phyloP scores from a whole-genome alignment of 2,888 invertebrate species.

The Cephus runcator region DNA sequence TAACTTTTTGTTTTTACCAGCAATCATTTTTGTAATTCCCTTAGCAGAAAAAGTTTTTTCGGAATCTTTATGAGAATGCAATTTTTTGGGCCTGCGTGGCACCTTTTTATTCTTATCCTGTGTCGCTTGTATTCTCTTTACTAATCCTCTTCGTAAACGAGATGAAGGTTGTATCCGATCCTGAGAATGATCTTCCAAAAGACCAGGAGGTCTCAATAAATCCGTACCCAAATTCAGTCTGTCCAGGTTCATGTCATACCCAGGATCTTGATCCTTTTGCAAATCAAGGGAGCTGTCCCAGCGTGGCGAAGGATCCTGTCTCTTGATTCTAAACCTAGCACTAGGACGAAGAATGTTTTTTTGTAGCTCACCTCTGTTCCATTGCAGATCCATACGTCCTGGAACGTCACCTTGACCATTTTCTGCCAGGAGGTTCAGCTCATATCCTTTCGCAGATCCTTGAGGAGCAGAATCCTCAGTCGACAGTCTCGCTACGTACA shows the following conservation, averaged over 20 bases:
- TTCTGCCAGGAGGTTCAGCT: neutral
- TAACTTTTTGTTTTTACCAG: neutral
- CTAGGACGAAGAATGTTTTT: neutral
- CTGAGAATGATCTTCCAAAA: neutral
- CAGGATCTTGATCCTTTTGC: neutral
- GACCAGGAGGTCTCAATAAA: slow-evolving; percentile 1
- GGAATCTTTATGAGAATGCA: neutral
- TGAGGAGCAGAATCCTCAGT: slow-evolving; percentile 15
- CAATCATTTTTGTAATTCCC: neutral
- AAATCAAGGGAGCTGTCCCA: neutral
- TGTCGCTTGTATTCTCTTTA: neutral
- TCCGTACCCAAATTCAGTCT: neutral
- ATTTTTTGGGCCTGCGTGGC: neutral
- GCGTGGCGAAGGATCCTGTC: neutral
- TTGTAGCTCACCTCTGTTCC: neutral
- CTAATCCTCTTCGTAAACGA: neutral
- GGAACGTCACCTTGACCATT: neutral
- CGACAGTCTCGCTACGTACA: slow-evolving; percentile 40
- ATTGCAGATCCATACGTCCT: neutral
- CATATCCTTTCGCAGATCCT: slow-evolving; percentile 12
- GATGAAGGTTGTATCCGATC: neutral
- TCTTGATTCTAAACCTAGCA: neutral
- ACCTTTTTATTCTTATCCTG: neutral
- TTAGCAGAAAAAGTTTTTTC: neutral
- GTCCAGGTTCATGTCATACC: neutral